Conservation (phyloP, 2,888 invertebrate genomes). For the Chymomyza procnemis region DNA sequence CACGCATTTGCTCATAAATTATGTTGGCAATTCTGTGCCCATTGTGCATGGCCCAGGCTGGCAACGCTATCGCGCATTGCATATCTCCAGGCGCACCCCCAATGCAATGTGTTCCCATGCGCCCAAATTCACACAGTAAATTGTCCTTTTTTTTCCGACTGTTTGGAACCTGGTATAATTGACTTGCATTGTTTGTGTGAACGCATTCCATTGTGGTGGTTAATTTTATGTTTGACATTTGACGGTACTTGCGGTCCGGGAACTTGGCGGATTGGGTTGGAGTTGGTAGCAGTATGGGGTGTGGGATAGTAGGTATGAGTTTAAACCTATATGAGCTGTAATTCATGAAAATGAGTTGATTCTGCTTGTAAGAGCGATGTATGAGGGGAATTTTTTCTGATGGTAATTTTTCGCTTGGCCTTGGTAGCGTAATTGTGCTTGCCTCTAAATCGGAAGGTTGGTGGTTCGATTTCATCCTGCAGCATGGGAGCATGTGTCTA, state of each 20-base stretch:
- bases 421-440: too few relatives aligned
- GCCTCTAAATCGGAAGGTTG: too few relatives aligned
- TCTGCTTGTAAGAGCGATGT: neutral
- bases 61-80: slow-evolving; percentile 31
- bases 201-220: slow-evolving; percentile 10
- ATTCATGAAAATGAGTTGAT: neutral
- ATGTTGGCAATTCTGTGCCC: slow-evolving; percentile 65
- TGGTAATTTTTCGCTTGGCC: too few relatives aligned
- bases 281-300: neutral
- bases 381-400: too few relatives aligned
- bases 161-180: slow-evolving; percentile 50
- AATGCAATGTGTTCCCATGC: slow-evolving; percentile 37
- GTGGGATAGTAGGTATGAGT: neutral
- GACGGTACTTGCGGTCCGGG: slow-evolving; percentile 14
- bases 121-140: slow-evolving; percentile 61
- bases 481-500: too few relatives aligned
- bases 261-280: neutral
- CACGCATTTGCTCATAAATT: slow-evolving; percentile 53
- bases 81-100: slow-evolving; percentile 38
- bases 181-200: slow-evolving; percentile 60
- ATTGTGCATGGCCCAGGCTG: slow-evolving; percentile 52
- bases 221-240: slow-evolving; percentile 28
- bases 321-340: neutral
- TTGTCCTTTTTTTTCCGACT: slow-evolving; percentile 32
- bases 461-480: too few relatives aligned